These are phyloP conservation scores for Tringa solitaria DNA, from an alignment of 2,113 vertebrate species.

Conservation along the genomic window DNA sequence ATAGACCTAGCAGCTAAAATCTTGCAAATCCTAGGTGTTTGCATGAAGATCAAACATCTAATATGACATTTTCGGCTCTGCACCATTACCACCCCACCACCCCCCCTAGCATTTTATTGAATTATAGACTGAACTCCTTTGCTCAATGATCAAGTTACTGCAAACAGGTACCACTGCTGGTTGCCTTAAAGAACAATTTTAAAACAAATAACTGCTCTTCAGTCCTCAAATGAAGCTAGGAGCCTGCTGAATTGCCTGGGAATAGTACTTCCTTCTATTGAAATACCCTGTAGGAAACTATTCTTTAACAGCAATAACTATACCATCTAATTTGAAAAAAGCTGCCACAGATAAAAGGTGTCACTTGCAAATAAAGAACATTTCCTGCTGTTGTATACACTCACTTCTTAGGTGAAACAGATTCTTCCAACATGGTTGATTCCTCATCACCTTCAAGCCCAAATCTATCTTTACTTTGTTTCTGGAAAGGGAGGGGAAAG, in stretches of 20 bases:
- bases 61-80: not conserved
- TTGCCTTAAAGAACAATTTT: not conserved
- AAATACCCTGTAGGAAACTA: not conserved
- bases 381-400: not conserved
- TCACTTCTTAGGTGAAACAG: slow-evolving; percentile 97
- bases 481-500: slow-evolving; percentile 68
- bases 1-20: not conserved
- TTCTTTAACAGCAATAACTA: not conserved
- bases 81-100: not conserved
- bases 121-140: not conserved
- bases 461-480: slow-evolving; percentile 98
- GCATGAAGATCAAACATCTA: not conserved
- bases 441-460: slow-evolving; percentile 98
- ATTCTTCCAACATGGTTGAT: slow-evolving; percentile 98
- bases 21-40: not conserved
- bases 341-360: not conserved
- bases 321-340: not conserved
- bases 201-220: not conserved
- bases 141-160: not conserved
- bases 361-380: not conserved
- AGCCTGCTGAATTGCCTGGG: not conserved
- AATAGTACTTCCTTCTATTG: not conserved
- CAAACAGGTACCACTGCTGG: not conserved
- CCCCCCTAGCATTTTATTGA: not conserved
- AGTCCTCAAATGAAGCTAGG: not conserved